These are phyloP conservation scores for Danio jaintianensis DNA, from an alignment of 2,797 vertebrate species.

Conservation along the genomic window DNA sequence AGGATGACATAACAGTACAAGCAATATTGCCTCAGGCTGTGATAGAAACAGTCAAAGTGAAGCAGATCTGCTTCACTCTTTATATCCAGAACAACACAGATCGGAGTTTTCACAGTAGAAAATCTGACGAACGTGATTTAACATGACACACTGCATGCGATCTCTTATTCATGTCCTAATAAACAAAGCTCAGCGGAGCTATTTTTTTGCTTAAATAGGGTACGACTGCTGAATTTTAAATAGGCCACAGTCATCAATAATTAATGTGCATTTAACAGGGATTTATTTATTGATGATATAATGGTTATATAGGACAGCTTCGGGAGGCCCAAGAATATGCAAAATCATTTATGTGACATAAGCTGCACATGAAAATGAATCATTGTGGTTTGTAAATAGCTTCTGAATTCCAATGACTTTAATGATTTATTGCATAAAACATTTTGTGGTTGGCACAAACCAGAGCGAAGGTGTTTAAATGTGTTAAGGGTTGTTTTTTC, in stretches of 20 bases:
- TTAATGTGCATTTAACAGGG: constrained; percentile 4
- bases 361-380: background rate
- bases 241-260: constrained; percentile 14
- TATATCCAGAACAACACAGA: no score
- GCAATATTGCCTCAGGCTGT: constrained; percentile 1
- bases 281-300: constrained; percentile 28
- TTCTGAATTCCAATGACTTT: background rate
- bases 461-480: background rate
- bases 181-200: constrained; percentile 17
- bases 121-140: background rate
- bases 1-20: constrained; percentile 31
- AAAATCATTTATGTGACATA: background rate
- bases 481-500: background rate
- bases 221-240: constrained; percentile 29
- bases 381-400: background rate
- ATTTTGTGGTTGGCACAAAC: background rate
- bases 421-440: background rate
- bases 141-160: background rate
- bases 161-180: background rate
- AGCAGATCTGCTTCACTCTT: constrained; percentile 1
- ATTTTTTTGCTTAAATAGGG: constrained; percentile 16
- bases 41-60: background rate
- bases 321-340: background rate
- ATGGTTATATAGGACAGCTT: constrained; percentile 15
- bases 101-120: background rate